phyloP scores from a whole-genome alignment of 2,113 vertebrate species.

The Engraulis encrasicolus region DNA sequence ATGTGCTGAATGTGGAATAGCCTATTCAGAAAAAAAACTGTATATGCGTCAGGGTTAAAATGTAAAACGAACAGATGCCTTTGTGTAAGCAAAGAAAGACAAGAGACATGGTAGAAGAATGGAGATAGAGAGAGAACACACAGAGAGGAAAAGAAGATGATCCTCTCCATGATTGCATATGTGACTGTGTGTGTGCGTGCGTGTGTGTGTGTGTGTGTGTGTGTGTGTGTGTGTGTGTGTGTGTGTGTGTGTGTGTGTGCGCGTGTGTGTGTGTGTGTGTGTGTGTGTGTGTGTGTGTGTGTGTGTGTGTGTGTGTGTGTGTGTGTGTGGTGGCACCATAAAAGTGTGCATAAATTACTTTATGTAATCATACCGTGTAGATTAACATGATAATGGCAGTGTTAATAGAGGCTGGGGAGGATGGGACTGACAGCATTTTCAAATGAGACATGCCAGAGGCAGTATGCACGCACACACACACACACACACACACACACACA shows the following conservation, averaged over 20 bases:
- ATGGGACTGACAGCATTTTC: constrained; percentile 95
- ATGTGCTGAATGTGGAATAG: background rate
- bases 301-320: constrained; percentile 50
- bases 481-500: constrained; percentile 66
- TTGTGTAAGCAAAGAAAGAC: background rate
- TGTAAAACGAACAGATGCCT: background rate
- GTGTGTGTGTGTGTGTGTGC: constrained; percentile 65
- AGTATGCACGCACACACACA: constrained; percentile 77
- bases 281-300: background rate
- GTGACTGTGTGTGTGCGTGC: background rate
- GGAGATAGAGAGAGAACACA: background rate
- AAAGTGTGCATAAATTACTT: constrained; percentile 98
- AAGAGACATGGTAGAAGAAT: background rate
- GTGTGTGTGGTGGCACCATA: constrained; percentile 87
- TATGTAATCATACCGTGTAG: constrained; percentile 98
- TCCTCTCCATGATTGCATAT: constrained; percentile 63
- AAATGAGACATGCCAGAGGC: constrained; percentile 97
- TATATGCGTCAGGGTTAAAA: background rate
- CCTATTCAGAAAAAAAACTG: too few relatives aligned
- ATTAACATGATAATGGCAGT: constrained; percentile 99
- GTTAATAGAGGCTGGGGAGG: constrained; percentile 99
- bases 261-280: constrained; percentile 11
- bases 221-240: constrained; percentile 81
- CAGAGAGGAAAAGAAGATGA: constrained; percentile 28
- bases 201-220: constrained; percentile 12